Conservation (phyloP, 2,888 invertebrate species). For the Philaethria dido region DNA sequence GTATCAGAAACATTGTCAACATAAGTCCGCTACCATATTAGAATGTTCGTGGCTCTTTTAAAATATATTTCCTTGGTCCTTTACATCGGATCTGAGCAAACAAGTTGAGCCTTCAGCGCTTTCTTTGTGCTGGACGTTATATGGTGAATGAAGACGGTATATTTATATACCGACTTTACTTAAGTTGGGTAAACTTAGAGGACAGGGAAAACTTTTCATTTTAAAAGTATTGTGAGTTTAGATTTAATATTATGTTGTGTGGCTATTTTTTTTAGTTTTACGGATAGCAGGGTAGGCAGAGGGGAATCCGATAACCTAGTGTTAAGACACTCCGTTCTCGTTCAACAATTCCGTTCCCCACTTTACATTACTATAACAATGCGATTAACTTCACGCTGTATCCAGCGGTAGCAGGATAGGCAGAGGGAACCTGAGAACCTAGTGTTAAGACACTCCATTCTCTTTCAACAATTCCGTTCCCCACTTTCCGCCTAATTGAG, state of each 20-base stretch:
- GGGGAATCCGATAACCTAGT: too few relatives aligned
- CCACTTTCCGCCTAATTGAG: too few relatives aligned
- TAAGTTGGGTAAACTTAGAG: not conserved
- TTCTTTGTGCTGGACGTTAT: conserved; percentile 53
- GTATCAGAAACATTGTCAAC: conserved; percentile 24
- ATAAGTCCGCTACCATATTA: conserved; percentile 26
- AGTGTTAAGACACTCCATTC: too few relatives aligned
- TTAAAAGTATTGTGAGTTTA: not conserved
- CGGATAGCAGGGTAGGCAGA: too few relatives aligned
- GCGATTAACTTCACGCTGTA: too few relatives aligned
- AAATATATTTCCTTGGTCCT: conserved; percentile 35
- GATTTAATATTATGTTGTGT: not conserved
- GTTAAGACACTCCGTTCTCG: too few relatives aligned
- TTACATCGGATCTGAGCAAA: conserved; percentile 38
- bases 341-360: too few relatives aligned
- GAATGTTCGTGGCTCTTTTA: conserved; percentile 30
- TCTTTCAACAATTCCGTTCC: too few relatives aligned
- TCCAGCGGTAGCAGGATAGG: too few relatives aligned
- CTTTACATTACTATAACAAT: too few relatives aligned
- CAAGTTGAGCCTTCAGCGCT: conserved; percentile 46
- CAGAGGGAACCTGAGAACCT: too few relatives aligned
- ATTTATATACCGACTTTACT: conserved; percentile 17
- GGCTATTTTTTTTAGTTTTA: too few relatives aligned
- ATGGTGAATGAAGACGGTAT: conserved; percentile 12
- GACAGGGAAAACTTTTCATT: not conserved